Evolutionary conservation across 2,797 vertebrate genomes (phyloP).

Genomic region (Alfaro cultratus): DNA sequence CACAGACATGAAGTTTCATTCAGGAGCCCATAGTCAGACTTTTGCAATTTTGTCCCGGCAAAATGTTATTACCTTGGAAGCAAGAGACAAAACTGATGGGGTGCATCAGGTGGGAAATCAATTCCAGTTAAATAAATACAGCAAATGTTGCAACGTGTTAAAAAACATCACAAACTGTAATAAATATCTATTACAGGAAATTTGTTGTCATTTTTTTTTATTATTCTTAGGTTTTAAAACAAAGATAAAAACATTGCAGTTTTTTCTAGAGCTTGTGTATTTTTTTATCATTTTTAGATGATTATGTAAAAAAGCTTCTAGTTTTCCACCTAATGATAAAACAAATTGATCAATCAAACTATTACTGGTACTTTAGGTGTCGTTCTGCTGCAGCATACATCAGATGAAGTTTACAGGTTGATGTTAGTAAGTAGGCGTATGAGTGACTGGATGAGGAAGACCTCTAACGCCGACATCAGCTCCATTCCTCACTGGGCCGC

Average conservation of each 20-base stretch:
- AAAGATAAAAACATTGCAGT: background rate
- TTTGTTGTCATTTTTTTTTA: background rate
- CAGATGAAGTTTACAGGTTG: background rate
- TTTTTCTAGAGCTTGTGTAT: background rate
- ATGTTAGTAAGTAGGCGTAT: conserved; percentile 4
- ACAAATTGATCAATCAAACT: background rate
- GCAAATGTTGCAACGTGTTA: background rate
- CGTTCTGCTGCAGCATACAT: background rate
- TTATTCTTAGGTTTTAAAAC: background rate
- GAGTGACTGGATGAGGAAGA: too few relatives aligned
- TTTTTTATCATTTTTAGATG: background rate
- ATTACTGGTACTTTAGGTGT: background rate
- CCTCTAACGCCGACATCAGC: too few relatives aligned
- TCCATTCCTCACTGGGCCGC: background rate
- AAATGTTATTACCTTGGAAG: background rate
- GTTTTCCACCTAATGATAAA: background rate
- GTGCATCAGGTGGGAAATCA: too few relatives aligned
- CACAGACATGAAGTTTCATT: background rate
- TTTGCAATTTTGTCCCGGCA: background rate
- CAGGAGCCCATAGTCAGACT: too few relatives aligned
- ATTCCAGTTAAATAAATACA: background rate
- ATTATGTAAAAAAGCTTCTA: background rate
- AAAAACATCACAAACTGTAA: background rate
- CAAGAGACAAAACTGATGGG: background rate
- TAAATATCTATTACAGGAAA: background rate